Evolutionary conservation across 2,888 invertebrate species (phyloP).

Genomic region (Folsomia candida): DNA sequence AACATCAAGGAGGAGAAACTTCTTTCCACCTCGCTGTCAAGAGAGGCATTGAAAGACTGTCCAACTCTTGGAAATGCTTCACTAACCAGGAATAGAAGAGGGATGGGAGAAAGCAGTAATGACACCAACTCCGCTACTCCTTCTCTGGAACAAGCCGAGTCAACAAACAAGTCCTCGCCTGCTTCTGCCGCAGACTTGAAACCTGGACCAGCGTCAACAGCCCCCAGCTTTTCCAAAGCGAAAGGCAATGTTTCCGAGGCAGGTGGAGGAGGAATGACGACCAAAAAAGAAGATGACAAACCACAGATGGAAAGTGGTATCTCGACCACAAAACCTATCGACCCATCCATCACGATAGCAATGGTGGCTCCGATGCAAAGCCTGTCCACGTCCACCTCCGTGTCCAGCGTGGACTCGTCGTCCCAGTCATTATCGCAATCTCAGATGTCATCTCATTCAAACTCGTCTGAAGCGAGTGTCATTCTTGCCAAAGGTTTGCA

Average conservation of each 20-base stretch:
- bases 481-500: slow-evolving; percentile 60
- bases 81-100: background rate
- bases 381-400: slow-evolving; percentile 29
- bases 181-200: too few relatives aligned
- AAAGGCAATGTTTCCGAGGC: too few relatives aligned
- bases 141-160: background rate
- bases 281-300: slow-evolving; percentile 3
- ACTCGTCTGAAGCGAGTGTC: slow-evolving; percentile 68
- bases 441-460: slow-evolving; percentile 50
- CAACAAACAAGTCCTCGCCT: background rate
- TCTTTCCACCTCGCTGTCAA: background rate
- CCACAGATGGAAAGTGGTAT: background rate
- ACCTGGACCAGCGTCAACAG: background rate
- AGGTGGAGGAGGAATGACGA: slow-evolving; percentile 9
- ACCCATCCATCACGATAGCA: slow-evolving; percentile 54
- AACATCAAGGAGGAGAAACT: background rate
- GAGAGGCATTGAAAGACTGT: slow-evolving; percentile 10
- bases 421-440: slow-evolving; percentile 31
- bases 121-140: background rate
- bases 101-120: background rate
- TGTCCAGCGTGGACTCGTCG: slow-evolving; percentile 42
- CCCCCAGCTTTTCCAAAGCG: slow-evolving; percentile 16
- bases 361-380: slow-evolving; percentile 74
- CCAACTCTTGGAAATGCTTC: background rate
- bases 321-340: background rate